Base-by-base conservation (phyloP, 2,888 invertebrate species). In the Pachydiplax longipennis region DNA sequence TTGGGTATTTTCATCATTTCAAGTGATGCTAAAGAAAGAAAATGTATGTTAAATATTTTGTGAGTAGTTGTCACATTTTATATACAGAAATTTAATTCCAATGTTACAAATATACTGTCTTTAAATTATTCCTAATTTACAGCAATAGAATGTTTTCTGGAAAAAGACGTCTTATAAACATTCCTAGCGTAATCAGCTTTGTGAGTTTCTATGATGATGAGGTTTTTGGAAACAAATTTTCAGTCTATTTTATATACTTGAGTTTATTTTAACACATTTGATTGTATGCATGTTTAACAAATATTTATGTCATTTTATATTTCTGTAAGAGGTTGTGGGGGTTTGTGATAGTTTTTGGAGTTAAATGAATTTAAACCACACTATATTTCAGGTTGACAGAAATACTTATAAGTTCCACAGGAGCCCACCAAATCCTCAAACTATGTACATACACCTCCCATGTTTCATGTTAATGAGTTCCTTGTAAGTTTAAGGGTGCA, bases 401-500 rank as follows among this genome's bases (percentile, higher is more conserved):
- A 13, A 37, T 22, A 61, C n/a, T 87, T 65, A 65, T 37, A 61
- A 61, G n/a, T 87, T 35, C 31, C 61, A 87, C 87, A 87, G 61
- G 61, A 37, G 65, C 87, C 87, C 87, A 87, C 35, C 73, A 58
- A 61, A 61, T 61, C 58, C 61, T 61, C 40, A 87, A 87, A 61
- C 37, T 61, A 61, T 87, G 87, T 87, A 87, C 61, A 87, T 87
- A 87, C 87, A 87, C 87, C 87, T 18, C 6, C 15, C 22, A 61
- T 35, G 58, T 87, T n/a, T 83, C 48, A 25, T 25, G 48, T 83
- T 44, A 25, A 25, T 82, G 53, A 35, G 35, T n/a, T 65, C 87
- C 61, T 37, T 87, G 87, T 37, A 87, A 87, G 87, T 87, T 87
- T 37, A 87, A 87, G 87, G 87, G 87, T 87, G 61, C 87, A 87